Evolutionary conservation across 2,113 vertebrate species (phyloP).

Genomic region (western clawed frog (Xenopus tropicalis)): UCB_Xtro_10.0 CM004450.2:7154501-7155000

Average conservation of each 20-base stretch:
- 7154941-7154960: no score
- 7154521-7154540: no score
- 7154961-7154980: no score
- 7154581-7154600: neutral
- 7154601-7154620: conserved; percentile 25
- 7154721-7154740: conserved; percentile 54
- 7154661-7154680: conserved; percentile 58
- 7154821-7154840: conserved; percentile 52
- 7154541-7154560: no score
- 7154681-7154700: conserved; percentile 66
- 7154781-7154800: conserved; percentile 59
- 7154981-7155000: no score
- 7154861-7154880: conserved; percentile 29
- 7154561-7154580: no score
- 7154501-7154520: neutral
- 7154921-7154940: conserved; percentile 19
- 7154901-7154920: conserved; percentile 37
- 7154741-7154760: conserved; percentile 36
- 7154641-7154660: conserved; percentile 68
- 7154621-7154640: conserved; percentile 26
- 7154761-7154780: conserved; percentile 55
- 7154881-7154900: neutral
- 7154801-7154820: conserved; percentile 58
- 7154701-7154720: conserved; percentile 68
- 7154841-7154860: conserved; percentile 46